phyloP scores from a whole-genome alignment of 2,797 vertebrate species.

The Platalea minor region DNA sequence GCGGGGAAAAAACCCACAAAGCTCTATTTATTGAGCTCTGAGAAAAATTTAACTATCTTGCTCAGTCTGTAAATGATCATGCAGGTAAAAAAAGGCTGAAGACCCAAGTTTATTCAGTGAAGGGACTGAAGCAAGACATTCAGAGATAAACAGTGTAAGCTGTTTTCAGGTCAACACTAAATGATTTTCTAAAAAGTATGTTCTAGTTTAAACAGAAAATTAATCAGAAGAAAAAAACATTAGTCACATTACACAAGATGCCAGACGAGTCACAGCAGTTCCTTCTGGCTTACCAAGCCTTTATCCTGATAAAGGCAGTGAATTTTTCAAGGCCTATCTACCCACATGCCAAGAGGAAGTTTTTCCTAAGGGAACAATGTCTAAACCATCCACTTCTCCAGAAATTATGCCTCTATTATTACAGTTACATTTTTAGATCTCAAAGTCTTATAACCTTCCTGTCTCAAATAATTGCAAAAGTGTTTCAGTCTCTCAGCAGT shows the following conservation, averaged over 20 bases:
- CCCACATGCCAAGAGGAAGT: not conserved
- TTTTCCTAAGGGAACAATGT: not conserved
- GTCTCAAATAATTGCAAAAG: not conserved
- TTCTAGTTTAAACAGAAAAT: not conserved
- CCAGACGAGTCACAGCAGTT: not conserved
- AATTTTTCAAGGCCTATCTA: not conserved
- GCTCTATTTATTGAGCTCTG: not conserved
- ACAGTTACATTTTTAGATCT: not conserved
- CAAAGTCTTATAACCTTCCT: not conserved
- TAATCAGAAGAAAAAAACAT: not conserved
- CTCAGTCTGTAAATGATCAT: not conserved
- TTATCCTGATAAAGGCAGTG: not conserved
- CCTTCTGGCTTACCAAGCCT: not conserved
- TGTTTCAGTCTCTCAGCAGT: not conserved
- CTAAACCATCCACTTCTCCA: not conserved
- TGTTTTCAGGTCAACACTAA: not conserved
- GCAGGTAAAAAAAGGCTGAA: not conserved
- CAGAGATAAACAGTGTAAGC: not conserved
- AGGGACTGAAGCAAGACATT: not conserved
- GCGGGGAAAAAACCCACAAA: not conserved
- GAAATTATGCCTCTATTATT: not conserved
- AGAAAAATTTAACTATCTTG: not conserved
- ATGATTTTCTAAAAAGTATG: not conserved
- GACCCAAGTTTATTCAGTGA: not conserved
- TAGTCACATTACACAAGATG: not conserved